These are phyloP conservation scores for Portevinia maculata DNA, from an alignment of 2,888 invertebrate species.

Conservation along the genomic window DNA sequence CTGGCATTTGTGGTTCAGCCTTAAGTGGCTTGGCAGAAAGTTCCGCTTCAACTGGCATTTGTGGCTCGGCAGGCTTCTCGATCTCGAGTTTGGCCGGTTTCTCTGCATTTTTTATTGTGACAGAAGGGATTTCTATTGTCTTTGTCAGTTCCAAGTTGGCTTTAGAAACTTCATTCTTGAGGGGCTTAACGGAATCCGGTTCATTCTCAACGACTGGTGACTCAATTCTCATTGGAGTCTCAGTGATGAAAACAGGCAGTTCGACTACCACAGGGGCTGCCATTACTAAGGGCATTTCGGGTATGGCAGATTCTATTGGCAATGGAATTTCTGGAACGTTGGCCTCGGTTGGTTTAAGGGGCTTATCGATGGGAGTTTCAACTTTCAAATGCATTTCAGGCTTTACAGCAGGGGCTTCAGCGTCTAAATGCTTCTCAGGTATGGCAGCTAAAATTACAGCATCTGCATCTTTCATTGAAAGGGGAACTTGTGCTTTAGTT, in stretches of 20 bases:
- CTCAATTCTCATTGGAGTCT: not conserved
- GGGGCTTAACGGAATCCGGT: slow-evolving; percentile 4
- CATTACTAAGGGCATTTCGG: slow-evolving; percentile 9
- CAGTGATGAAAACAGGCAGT: not conserved
- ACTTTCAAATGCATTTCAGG: not conserved
- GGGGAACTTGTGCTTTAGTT: slow-evolving; percentile 10
- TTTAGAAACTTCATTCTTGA: slow-evolving; percentile 12
- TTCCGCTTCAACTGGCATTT: slow-evolving; percentile 17
- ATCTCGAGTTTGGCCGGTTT: not conserved
- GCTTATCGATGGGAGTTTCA: slow-evolving; percentile 8
- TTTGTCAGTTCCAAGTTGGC: slow-evolving; percentile 7
- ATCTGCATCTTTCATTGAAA: not conserved
- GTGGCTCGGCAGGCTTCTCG: slow-evolving; percentile 2
- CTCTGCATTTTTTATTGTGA: not conserved
- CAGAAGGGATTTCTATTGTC: slow-evolving; percentile 2
- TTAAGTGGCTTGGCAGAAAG: not conserved
- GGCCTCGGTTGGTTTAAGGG: slow-evolving; percentile 20
- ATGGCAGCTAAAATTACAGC: not conserved
- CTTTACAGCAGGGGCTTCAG: slow-evolving; percentile 8
- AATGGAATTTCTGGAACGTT: not conserved
- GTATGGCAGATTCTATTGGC: not conserved
- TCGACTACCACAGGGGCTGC: slow-evolving; percentile 30
- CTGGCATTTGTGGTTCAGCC: slow-evolving; percentile 9
- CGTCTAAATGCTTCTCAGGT: not conserved
- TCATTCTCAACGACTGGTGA: not conserved